Percentiles rank a stretch among this genome's conserved stretches.
Evolutionary conservation across 2,113 vertebrate species (phyloP).

Genomic region (Platanista minor): DNA sequence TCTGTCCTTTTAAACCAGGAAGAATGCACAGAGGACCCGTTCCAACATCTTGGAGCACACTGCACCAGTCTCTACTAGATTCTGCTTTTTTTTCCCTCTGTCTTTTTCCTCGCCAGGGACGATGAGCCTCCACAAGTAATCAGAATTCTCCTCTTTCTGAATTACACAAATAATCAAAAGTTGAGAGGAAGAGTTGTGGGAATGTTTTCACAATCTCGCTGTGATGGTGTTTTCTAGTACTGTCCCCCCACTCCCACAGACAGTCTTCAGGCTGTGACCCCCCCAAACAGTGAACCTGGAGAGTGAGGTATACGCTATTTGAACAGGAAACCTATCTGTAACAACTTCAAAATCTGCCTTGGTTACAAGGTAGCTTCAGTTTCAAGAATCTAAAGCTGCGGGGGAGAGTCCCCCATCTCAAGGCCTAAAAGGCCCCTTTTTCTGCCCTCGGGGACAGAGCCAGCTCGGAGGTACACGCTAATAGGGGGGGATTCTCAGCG

Average conservation of each 20-base stretch:
- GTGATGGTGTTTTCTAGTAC: not conserved
- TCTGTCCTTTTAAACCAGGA: not conserved
- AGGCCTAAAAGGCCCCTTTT: not conserved
- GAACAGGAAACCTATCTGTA: not conserved
- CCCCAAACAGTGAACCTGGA: not conserved
- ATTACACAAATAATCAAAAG: slow-evolving; percentile 17
- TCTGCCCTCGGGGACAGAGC: not conserved
- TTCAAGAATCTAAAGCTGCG: not conserved
- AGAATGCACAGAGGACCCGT: not conserved
- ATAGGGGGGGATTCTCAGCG: not conserved
- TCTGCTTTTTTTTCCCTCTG: not conserved
- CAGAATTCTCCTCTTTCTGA: not conserved
- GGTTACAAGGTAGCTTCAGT: not conserved
- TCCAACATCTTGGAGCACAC: not conserved
- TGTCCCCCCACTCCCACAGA: rapidly evolving
- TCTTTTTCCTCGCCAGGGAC: not conserved
- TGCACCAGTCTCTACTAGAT: not conserved
- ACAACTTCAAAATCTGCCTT: not conserved
- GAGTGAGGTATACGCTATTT: not conserved
- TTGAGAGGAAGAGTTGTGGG: not conserved
- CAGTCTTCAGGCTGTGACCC: not conserved
- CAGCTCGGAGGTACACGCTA: rapidly evolving
- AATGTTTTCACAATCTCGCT: not conserved
- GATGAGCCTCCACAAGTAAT: not conserved
- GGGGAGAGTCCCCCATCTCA: not conserved